Evolutionary conservation across 2,113 vertebrate genomes (phyloP), one percentile per base, ranked within the genome.

Genomic region (Clarias macrocephalus): DNA sequence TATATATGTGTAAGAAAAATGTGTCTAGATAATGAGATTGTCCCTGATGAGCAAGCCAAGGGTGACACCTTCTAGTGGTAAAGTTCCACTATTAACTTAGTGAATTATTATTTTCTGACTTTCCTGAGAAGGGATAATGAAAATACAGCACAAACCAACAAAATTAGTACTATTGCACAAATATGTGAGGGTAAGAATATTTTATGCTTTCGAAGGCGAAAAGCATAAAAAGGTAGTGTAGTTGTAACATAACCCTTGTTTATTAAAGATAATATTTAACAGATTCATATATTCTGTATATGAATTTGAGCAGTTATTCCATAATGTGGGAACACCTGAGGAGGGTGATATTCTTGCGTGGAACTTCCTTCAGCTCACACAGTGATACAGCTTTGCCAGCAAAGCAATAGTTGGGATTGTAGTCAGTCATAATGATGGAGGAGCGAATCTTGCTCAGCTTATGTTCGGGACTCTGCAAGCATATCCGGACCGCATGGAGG

Each of bases 401-500:
- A 19, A 96, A 98, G 94, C 97, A 97, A 93, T 97, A 98, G 94
- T 98, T 97, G n/a, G 97, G 97, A 84, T 97, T 97, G 93, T 97
- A 97, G 90, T 97, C 97, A 0, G 97, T 99, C 96, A 96, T 98
- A 91, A 97, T 96, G 92, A 95, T 95, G 62, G 97, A 98, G 0
- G 96, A 97, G 57, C 93, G 95, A 92, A 98, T 96, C 92, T 98
- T 97, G 90, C 97, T 98, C 89, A 98, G 94, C 88, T 98, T 96
- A 57, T 97, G 97, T 88, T 97, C 96, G 0, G 97, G 96, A 88
- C 96, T 97, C 89, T 96, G 96, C 83, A 97, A 93, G 66, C 89
- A 93, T 63, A 92, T 89, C 60, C 96, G 93, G 66, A 96, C 94
- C 13, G 96, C 95, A 79, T 95, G 95, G 57, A 96, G 91, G 70